Conservation (phyloP, 2,797 vertebrate species). For the Brachyalestes nurse region DNA sequence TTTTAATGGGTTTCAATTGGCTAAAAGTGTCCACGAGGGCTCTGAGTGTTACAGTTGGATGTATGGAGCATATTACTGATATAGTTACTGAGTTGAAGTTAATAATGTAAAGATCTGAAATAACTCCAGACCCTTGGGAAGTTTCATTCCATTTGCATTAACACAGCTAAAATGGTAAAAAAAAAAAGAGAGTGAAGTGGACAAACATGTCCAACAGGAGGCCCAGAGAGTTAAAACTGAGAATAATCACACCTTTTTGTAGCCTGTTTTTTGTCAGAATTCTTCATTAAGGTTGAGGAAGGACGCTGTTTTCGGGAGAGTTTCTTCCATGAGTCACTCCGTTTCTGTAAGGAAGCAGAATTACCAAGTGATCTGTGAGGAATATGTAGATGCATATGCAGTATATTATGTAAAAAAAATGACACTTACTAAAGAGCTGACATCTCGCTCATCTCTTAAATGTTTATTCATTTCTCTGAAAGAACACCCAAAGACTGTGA, state of each 20-base stretch:
- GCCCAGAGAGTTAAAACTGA: too few relatives aligned
- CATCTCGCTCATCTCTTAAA: slow-evolving; percentile 87
- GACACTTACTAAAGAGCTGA: slow-evolving; percentile 81
- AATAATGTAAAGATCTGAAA: too few relatives aligned
- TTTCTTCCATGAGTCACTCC: slow-evolving; percentile 72
- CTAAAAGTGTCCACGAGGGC: too few relatives aligned
- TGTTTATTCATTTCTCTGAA: slow-evolving; percentile 94
- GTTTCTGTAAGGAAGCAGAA: slow-evolving; percentile 60
- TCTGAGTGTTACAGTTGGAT: too few relatives aligned
- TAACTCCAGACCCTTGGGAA: too few relatives aligned
- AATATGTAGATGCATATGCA: background rate
- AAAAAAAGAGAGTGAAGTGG: too few relatives aligned
- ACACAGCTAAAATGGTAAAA: too few relatives aligned
- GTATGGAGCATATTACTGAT: too few relatives aligned
- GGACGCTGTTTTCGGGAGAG: slow-evolving; percentile 75
- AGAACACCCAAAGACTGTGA: slow-evolving; percentile 11
- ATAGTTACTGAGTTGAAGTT: too few relatives aligned
- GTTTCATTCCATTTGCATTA: too few relatives aligned
- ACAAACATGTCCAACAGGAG: too few relatives aligned
- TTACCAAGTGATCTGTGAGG: background rate
- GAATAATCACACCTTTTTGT: slow-evolving; percentile 69
- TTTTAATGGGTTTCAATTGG: too few relatives aligned
- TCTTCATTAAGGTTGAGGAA: slow-evolving; percentile 75
- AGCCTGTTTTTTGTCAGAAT: slow-evolving; percentile 70
- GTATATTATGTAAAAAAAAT: background rate